These are phyloP conservation scores for Anorthoa munda DNA, from an alignment of 2,888 invertebrate species.

Conservation along the genomic window DNA sequence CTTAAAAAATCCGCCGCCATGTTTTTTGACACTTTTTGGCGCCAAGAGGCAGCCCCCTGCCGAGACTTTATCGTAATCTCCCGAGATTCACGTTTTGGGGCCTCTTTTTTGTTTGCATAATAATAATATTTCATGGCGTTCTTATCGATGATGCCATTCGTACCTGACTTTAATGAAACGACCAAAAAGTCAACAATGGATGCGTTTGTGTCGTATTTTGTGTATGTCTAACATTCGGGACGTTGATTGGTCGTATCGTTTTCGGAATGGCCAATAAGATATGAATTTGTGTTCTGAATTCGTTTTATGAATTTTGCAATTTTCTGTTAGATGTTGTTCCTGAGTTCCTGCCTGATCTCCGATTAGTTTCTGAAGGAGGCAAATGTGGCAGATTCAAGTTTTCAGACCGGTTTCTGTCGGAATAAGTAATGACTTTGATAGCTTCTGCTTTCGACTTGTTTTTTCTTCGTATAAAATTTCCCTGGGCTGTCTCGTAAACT, in stretches of 20 bases:
- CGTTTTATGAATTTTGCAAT: constrained; percentile 24
- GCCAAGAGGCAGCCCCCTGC: constrained; percentile 75
- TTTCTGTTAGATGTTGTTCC: constrained; percentile 21
- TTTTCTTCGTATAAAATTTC: constrained; percentile 40
- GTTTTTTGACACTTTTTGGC: constrained; percentile 82
- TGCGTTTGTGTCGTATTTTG: constrained; percentile 51
- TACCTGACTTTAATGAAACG: constrained; percentile 60
- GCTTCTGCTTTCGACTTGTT: constrained; percentile 45
- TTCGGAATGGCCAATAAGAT: constrained; percentile 42
- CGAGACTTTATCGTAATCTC: constrained; percentile 78
- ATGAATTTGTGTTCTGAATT: constrained; percentile 38
- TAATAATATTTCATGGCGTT: constrained; percentile 72
- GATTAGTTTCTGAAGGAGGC: constrained; percentile 34
- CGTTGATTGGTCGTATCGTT: constrained; percentile 41
- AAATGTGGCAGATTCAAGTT: constrained; percentile 31
- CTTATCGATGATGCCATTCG: constrained; percentile 68
- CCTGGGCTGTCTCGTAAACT: constrained; percentile 21
- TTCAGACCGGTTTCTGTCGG: constrained; percentile 32
- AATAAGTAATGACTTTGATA: constrained; percentile 36
- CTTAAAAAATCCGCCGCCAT: constrained; percentile 63
- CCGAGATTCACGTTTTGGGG: constrained; percentile 72
- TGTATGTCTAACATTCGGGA: constrained; percentile 35
- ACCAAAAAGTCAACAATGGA: constrained; percentile 64
- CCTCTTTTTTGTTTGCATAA: constrained; percentile 71
- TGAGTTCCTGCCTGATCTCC: constrained; percentile 19